phyloP scores from a whole-genome alignment of 1,140 invertebrate genomes.

The Zaprionus taronus region DNA sequence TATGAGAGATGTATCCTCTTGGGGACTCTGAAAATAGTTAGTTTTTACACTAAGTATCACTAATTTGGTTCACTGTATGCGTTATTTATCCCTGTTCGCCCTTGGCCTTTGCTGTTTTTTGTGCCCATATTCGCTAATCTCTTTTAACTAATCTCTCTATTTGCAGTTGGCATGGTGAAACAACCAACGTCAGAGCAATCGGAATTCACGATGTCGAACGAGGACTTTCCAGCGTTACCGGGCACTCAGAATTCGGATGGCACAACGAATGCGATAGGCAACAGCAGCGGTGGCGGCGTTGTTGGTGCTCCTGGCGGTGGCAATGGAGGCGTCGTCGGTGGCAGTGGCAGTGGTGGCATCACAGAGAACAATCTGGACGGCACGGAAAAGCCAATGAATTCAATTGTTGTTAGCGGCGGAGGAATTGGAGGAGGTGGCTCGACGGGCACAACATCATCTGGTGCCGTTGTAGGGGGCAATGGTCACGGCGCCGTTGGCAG shows the following conservation, averaged over 20 bases:
- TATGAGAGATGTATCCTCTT: neutral
- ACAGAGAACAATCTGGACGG: conserved; percentile 83
- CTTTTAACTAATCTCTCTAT: conserved; percentile 10
- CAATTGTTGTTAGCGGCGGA: conserved; percentile 85
- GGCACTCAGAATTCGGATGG: conserved; percentile 86
- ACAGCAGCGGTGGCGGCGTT: conserved; percentile 43
- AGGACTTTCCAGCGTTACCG: conserved; percentile 99
- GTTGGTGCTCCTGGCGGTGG: conserved; percentile 42
- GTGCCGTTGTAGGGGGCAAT: conserved; percentile 68
- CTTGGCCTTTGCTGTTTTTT: neutral
- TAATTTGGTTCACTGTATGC: neutral
- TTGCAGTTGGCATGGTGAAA: conserved; percentile 97
- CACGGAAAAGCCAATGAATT: conserved; percentile 83
- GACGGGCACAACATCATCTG: conserved; percentile 45
- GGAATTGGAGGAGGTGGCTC: conserved; percentile 35
- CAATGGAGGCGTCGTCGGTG: conserved; percentile 23
- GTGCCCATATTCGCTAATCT: conserved; percentile 23
- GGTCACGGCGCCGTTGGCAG: conserved; percentile 66
- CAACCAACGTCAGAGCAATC: conserved; percentile 95
- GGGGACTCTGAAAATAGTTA: neutral
- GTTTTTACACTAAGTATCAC: neutral
- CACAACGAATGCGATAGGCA: conserved; percentile 85
- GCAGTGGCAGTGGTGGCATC: conserved; percentile 38
- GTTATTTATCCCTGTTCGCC: neutral
- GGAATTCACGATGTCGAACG: conserved; percentile 98